Conservation (phyloP, 2,888 invertebrate genomes). For the Ischnus inquisitorius region DNA sequence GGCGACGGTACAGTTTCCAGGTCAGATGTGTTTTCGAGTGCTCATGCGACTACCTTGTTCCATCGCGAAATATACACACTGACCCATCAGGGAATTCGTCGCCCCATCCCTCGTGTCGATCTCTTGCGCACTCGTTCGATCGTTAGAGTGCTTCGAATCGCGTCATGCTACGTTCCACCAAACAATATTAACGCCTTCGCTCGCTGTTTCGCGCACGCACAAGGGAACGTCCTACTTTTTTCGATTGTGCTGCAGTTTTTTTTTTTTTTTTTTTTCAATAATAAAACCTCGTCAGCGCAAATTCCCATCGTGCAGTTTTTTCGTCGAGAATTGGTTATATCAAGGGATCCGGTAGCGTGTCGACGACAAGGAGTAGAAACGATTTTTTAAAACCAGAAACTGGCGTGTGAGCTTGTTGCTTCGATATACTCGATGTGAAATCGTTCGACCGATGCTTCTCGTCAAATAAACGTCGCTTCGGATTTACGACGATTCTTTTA, state of each 20-base stretch:
- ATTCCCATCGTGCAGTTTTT: background rate
- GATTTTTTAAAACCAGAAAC: too few relatives aligned
- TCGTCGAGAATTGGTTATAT: background rate
- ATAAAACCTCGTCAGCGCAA: background rate
- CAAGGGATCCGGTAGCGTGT: too few relatives aligned
- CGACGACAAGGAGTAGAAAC: too few relatives aligned
- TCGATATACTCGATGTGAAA: too few relatives aligned
- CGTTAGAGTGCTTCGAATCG: conserved; percentile 20
- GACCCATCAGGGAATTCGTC: conserved; percentile 9
- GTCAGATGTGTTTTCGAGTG: background rate
- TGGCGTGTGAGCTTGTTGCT: too few relatives aligned
- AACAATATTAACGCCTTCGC: conserved; percentile 13
- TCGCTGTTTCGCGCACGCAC: conserved; percentile 22
- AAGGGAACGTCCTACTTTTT: background rate
- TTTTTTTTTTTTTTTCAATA: background rate
- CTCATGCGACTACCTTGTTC: conserved; percentile 7
- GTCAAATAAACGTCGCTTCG: too few relatives aligned
- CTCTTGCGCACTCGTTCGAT: conserved; percentile 5
- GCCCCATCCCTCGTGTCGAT: conserved; percentile 2
- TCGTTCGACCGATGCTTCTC: too few relatives aligned
- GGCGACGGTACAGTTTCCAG: too few relatives aligned
- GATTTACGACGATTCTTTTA: too few relatives aligned
- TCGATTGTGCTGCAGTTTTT: background rate
- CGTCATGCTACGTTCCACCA: conserved; percentile 15
- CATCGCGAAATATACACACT: conserved; percentile 11